These are phyloP conservation scores for Mus musculus DNA, from an alignment of 2,113 vertebrate species.

Conservation along the genomic window DNA sequence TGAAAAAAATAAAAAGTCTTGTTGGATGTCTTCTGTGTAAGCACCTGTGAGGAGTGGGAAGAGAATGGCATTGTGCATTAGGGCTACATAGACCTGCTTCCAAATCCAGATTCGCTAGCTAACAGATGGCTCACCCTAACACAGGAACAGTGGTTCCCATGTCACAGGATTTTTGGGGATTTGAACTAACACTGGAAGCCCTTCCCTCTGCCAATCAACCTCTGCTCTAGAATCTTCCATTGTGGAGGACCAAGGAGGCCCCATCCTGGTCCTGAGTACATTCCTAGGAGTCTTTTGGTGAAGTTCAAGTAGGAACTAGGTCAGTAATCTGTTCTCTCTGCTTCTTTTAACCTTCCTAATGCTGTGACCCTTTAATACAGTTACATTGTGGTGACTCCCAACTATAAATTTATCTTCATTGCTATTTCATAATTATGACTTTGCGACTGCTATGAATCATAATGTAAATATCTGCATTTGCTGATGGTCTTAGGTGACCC, in stretches of 20 bases:
- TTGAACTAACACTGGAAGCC: neutral
- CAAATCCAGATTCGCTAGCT: neutral
- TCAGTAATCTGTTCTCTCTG: neutral
- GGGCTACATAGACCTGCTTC: neutral
- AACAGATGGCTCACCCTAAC: neutral
- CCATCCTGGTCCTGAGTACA: neutral
- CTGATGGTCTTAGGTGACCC: neutral
- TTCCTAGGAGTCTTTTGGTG: neutral
- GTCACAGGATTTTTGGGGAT: neutral
- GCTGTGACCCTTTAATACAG: neutral
- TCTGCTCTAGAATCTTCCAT: neutral
- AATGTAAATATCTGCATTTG: neutral
- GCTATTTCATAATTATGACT: neutral
- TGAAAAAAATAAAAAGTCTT: neutral
- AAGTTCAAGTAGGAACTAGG: neutral
- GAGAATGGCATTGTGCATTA: neutral
- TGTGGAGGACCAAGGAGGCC: neutral
- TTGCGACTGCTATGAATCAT: neutral
- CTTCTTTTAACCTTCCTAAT: neutral
- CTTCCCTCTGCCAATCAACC: neutral
- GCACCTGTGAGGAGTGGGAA: neutral
- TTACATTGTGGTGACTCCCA: neutral
- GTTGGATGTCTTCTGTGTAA: neutral
- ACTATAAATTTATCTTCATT: neutral
- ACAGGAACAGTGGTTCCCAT: neutral